These are phyloP conservation scores for Eilema depressum DNA, from an alignment of 2,888 invertebrate genomes.

Conservation along the genomic window DNA sequence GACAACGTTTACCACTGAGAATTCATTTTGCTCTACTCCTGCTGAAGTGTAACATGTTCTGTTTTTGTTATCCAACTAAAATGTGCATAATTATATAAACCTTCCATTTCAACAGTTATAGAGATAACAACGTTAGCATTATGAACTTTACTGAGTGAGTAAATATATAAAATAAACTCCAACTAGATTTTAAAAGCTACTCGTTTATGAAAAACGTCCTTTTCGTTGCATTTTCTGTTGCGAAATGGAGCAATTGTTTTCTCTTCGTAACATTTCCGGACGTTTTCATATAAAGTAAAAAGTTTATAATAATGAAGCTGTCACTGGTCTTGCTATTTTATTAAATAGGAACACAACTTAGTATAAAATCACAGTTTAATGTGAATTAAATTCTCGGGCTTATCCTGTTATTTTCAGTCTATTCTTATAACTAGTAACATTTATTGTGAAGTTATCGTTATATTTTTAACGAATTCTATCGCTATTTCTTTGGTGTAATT, in stretches of 20 bases:
- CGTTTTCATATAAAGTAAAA: neutral
- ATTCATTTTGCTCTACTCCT: too few species aligned
- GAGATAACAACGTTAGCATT: neutral
- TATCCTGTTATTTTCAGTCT: neutral
- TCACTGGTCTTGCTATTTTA: neutral
- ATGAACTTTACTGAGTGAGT: neutral
- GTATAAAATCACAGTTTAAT: neutral
- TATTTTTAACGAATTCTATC: too few species aligned
- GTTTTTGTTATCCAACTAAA: neutral
- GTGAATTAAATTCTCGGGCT: neutral
- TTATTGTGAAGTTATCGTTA: too few species aligned
- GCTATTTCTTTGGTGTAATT: too few species aligned
- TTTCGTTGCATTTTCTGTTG: neutral
- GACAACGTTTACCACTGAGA: too few species aligned
- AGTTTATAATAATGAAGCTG: neutral
- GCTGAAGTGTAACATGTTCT: neutral
- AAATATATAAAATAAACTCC: neutral
- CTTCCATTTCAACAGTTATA: neutral
- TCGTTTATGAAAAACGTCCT: neutral
- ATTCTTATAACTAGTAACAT: too few species aligned
- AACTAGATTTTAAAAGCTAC: constrained; percentile 1
- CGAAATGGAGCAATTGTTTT: constrained; percentile 8
- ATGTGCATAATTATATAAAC: neutral
- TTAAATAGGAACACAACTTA: constrained; percentile 9
- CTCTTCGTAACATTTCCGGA: constrained; percentile 4